phyloP scores from a whole-genome alignment of 2,113 vertebrate genomes.

The Papio anubis region DNA sequence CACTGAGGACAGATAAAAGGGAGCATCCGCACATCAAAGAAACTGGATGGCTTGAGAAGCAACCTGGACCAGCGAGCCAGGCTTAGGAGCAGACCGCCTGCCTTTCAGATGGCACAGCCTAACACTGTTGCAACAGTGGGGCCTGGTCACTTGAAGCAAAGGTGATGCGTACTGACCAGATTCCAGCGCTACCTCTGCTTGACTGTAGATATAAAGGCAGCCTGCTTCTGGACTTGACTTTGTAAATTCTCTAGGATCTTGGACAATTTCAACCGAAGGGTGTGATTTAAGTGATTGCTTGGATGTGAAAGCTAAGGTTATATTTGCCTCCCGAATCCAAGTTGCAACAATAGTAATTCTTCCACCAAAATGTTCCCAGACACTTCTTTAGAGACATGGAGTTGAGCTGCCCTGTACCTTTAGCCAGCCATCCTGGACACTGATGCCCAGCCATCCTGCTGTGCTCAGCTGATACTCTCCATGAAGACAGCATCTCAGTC shows the following conservation, averaged over 20 bases:
- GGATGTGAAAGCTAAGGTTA: background rate
- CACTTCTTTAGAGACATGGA: background rate
- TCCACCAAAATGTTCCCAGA: background rate
- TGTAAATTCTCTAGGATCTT: background rate
- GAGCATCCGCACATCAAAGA: background rate
- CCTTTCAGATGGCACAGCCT: no score
- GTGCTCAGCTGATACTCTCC: background rate
- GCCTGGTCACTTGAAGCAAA: no score
- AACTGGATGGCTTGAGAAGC: no score
- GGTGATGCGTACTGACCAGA: rapidly evolving
- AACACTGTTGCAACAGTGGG: rapidly evolving
- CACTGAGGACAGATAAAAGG: no score
- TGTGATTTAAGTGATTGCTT: background rate
- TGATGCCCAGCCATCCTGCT: background rate
- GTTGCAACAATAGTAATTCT: no score
- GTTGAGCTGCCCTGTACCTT: background rate
- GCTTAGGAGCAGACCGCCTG: no score
- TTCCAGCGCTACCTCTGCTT: background rate
- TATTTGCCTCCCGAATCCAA: background rate
- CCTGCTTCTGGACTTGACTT: no score
- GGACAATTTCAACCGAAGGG: background rate
- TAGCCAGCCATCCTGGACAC: background rate
- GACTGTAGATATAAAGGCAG: background rate
- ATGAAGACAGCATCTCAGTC: background rate
- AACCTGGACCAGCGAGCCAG: background rate